Conservation (phyloP, 2,797 vertebrate genomes). For the Petrocephalus schoutedeni region DNA sequence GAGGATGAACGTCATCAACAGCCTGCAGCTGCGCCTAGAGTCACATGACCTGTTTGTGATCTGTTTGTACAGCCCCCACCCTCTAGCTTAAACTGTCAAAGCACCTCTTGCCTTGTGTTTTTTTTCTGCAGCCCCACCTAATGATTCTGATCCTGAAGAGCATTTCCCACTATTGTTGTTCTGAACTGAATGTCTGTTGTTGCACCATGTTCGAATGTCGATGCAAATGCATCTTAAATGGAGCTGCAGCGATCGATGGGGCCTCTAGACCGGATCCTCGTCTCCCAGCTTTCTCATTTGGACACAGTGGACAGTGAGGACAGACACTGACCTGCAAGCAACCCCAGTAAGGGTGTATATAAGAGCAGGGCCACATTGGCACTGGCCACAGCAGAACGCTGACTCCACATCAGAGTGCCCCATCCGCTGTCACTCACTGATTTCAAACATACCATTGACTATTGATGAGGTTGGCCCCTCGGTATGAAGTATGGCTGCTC, state of each 20-base stretch:
- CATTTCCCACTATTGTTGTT: background rate
- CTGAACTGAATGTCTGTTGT: background rate
- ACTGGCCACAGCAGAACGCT: background rate
- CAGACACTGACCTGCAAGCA: background rate
- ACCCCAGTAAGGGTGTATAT: background rate
- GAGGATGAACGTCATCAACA: background rate
- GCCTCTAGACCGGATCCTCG: background rate
- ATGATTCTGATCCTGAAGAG: background rate
- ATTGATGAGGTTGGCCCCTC: background rate
- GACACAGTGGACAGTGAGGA: background rate
- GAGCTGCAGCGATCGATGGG: background rate
- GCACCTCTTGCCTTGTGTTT: background rate
- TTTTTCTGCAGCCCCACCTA: background rate
- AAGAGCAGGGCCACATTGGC: background rate
- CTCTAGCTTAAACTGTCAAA: background rate
- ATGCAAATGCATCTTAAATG: background rate
- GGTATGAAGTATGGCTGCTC: background rate
- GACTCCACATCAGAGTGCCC: background rate
- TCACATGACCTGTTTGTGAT: background rate
- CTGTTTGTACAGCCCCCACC: background rate
- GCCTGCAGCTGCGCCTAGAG: background rate
- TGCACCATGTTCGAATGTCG: background rate
- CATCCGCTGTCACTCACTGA: background rate
- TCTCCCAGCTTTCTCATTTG: background rate
- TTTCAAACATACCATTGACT: background rate